These are phyloP conservation scores for Nycteola revayana DNA, from an alignment of 2,888 invertebrate genomes.

Conservation along the genomic window DNA sequence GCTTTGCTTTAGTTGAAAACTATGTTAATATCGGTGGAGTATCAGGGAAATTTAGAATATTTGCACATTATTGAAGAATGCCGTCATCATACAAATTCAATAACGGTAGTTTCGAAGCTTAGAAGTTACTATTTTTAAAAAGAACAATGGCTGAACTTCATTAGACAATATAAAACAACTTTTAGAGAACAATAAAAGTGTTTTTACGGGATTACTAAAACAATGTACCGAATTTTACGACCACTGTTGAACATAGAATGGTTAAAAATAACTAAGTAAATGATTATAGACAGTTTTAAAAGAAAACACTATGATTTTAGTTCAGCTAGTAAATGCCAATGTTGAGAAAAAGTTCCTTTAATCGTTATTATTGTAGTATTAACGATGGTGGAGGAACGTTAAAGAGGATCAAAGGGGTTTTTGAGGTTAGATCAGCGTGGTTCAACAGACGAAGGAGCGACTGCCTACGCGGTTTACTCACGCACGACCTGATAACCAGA, in stretches of 20 bases:
- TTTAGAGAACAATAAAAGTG: slow-evolving; percentile 71
- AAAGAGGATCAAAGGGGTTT: slow-evolving; percentile 28
- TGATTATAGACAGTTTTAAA: slow-evolving; percentile 44
- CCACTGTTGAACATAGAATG: slow-evolving; percentile 47
- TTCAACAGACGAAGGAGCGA: slow-evolving; percentile 12
- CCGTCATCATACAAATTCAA: slow-evolving; percentile 7
- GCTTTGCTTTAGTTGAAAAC: slow-evolving; percentile 5
- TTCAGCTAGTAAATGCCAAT: slow-evolving; percentile 15
- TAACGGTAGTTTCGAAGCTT: slow-evolving; percentile 26
- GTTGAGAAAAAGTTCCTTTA: slow-evolving; percentile 21
- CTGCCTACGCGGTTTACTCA: slow-evolving; percentile 17
- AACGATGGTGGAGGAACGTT: slow-evolving; percentile 22
- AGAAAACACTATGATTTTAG: slow-evolving; percentile 43
- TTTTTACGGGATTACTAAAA: slow-evolving; percentile 54
- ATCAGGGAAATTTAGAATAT: slow-evolving; percentile 4
- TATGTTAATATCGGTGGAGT: slow-evolving; percentile 1
- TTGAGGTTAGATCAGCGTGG: slow-evolving; percentile 20
- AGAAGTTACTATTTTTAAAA: slow-evolving; percentile 40
- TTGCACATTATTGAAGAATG: neutral
- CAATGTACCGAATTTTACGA: slow-evolving; percentile 63
- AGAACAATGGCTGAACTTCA: slow-evolving; percentile 46
- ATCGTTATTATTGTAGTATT: slow-evolving; percentile 34
- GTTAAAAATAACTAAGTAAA: slow-evolving; percentile 59
- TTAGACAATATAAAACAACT: slow-evolving; percentile 60
- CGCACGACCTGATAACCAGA: slow-evolving; percentile 14